A percentile compares a stretch with the other conserved stretches of the same genome.
phyloP scores from a whole-genome alignment of 1,140 invertebrate genomes.

The Solenopsis fugax region DNA sequence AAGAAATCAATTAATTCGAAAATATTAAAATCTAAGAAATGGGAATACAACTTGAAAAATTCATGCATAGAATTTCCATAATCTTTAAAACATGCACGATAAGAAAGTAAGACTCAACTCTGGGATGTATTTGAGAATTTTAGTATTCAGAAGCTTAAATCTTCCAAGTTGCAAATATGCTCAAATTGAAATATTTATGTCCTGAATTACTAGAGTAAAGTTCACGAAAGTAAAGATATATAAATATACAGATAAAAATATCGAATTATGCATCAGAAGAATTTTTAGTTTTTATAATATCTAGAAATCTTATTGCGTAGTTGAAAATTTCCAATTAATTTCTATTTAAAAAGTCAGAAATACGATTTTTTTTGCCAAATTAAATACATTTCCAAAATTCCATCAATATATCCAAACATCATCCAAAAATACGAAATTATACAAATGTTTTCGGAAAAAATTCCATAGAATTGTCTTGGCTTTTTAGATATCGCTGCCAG shows the following conservation, averaged over 20 bases:
- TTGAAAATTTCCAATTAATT: background rate
- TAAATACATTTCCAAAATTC: background rate
- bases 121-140: constrained; percentile 54
- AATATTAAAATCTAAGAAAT: background rate
- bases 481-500: background rate
- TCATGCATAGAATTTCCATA: constrained; percentile 42
- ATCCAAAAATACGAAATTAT: background rate
- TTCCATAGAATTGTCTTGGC: background rate
- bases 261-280: background rate
- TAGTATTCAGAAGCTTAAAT: constrained; percentile 53
- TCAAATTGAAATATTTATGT: constrained; percentile 60
- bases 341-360: background rate
- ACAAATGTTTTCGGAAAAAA: constrained; percentile 2
- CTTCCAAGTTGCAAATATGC: constrained; percentile 40
- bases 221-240: constrained; percentile 38
- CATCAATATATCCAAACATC: background rate
- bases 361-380: constrained; percentile 1
- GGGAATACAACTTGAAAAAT: background rate
- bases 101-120: constrained; percentile 36
- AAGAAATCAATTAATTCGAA: constrained; percentile 15
- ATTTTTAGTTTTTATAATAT: background rate
- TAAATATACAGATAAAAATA: constrained; percentile 13
- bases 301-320: background rate
- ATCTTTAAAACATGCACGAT: constrained; percentile 49
- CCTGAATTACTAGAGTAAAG: constrained; percentile 14